Evolutionary conservation across 2,113 vertebrate genomes (phyloP), one percentile per base, ranked within the genome.

Genomic region (Lathamus discolor): DNA sequence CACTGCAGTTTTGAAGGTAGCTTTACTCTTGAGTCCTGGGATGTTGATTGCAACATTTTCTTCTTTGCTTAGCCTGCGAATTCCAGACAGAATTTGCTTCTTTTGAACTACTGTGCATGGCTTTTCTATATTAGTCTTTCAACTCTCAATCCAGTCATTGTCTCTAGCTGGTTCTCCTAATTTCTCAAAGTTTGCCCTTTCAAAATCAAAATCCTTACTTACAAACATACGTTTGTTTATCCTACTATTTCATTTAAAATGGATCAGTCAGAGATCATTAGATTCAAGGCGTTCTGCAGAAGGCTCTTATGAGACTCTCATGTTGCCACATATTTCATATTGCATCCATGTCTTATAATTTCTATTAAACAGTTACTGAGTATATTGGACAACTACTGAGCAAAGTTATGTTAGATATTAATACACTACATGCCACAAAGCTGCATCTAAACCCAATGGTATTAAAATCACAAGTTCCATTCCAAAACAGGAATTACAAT

Each of bases 231-330:
- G 75, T 90, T 72, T 87, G 31, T 82, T 90, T 70, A 84, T 70
- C 29, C n/a, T 31, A 41, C 66, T 67, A 20, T 81, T 92, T 94
- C 69, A 92, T 94, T 96, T 89, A 75, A 91, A 84, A 13, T 1
- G 39, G 46, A 94, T 91, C 55, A 94, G 28, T 25, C 54, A 49
- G 37, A 23, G 66, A 95, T 89, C 91, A 84, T 82, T 91, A 92
- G 37, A 91, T 78, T 63, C 51, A 64, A 91, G 25, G 25, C 77
- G 86, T 91, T 84, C 51, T 94, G 74, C 52, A 95, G 39, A 89
- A 84, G 28, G 22, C 15, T 62, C 19, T 28, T 78, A 67, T 17
- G 16, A 48, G 54, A 67, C 48, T 90, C 18, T 39, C 43, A 33
- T 5, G 3, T 43, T 72, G 43, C 37, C 43, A 64, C 12, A 6